Evolutionary conservation across 1,140 invertebrate species (phyloP).

Genomic region (Mamestra configurata): DNA sequence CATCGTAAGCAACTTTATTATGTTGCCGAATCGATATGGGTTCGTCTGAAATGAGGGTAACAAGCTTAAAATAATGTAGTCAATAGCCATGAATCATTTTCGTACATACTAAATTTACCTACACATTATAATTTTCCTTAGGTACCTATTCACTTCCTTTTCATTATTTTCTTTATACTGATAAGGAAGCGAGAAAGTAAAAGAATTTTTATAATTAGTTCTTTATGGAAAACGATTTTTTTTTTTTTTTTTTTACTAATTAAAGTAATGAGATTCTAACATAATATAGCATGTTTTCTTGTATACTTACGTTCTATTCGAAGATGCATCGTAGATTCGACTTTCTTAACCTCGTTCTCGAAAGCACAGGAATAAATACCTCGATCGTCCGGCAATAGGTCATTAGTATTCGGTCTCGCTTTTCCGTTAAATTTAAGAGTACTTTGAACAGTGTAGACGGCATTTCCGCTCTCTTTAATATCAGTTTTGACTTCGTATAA

Average conservation of each 20-base stretch:
- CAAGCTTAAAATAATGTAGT: neutral
- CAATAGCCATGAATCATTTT: neutral
- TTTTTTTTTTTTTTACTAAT: neutral
- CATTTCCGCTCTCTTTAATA: slow-evolving; percentile 92
- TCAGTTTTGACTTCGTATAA: slow-evolving; percentile 94
- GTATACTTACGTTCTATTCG: slow-evolving; percentile 94
- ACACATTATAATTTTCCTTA: neutral
- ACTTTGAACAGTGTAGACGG: slow-evolving; percentile 94
- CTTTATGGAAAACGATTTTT: neutral
- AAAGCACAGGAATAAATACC: slow-evolving; percentile 96
- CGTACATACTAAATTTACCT: too few species aligned
- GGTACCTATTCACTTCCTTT: slow-evolving; percentile 6
- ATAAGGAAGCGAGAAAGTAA: neutral
- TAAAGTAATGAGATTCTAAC: neutral
- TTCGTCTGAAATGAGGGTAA: slow-evolving; percentile 90
- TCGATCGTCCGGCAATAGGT: slow-evolving; percentile 94
- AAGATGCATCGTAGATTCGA: slow-evolving; percentile 95
- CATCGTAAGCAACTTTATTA: slow-evolving; percentile 96
- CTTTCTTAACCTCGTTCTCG: slow-evolving; percentile 95
- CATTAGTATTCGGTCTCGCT: slow-evolving; percentile 92
- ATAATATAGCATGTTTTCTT: neutral
- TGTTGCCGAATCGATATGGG: slow-evolving; percentile 95
- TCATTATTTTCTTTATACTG: slow-evolving; percentile 8
- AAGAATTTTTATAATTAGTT: slow-evolving; percentile 4
- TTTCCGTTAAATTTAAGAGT: slow-evolving; percentile 94